Base-by-base conservation (phyloP, 2,888 invertebrate genomes). In the Orchestes rusci region DNA sequence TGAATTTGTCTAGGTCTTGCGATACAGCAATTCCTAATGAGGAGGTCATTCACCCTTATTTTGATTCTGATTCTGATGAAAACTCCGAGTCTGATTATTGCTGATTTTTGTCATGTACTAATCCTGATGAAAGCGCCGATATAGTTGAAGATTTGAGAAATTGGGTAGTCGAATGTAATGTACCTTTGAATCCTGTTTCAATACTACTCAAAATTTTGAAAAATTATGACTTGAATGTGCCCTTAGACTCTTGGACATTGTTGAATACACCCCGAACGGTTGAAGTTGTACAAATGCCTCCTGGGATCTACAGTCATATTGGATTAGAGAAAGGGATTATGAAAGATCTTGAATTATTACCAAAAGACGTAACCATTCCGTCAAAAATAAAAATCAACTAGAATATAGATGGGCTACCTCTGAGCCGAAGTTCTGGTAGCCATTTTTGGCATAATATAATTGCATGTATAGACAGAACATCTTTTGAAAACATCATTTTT, bases 371-470 rank as follows among this genome's bases (percentile, higher is more conserved):
- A 34, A n/a, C 18, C 12, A 13, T 31, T 32, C 47, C 47, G 4
- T 15, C 19, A 13, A 12, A 39, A 4, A 36, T 49, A 12, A 49
- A 38, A 44, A 12, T 51, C 29, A 42, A 49, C 30, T 36, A 55
- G 8, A 56, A 56, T 52, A 44, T 53, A 18, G 58, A 56, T 40
- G 55, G 58, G 7, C 41, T 56, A 33, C 54, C 56, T 15, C 39
- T 56, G 16, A 44, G 43, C 30, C 50, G 54, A 43, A 53, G 54
- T 32, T 54, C 55, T 2, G 36, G 43, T 38, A 53, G 53, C 13
- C 50, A 55, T 39, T 55, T 58, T 53, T 58, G 55, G 54, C 56
- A 55, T 30, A 50, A 55, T 42, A n/a, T n/a, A n/a, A 42, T 55
- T 16, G 54, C 34, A 8, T 43, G 36, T 29, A 16, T 36, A 20